Evolutionary conservation across 2,797 vertebrate genomes (phyloP).

Genomic region (Halcyon smyrnensis): DNA sequence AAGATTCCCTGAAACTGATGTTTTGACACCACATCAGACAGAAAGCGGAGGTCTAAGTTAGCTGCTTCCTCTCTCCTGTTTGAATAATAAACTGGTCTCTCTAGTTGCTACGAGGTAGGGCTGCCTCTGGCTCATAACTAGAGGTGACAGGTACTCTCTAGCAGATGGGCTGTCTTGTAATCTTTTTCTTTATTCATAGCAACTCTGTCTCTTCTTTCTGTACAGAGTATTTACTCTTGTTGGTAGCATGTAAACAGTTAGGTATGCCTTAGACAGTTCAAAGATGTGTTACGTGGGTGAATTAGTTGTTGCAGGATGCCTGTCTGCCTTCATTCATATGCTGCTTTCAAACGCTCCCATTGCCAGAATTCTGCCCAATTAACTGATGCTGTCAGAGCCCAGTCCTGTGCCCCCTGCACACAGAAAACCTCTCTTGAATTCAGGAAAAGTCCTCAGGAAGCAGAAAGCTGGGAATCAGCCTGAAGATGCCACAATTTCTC

Average conservation of each 20-base stretch:
- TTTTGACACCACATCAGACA: conserved; percentile 67
- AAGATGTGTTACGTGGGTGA: conserved; percentile 43
- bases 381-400: not conserved
- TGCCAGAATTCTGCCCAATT: conserved; percentile 74
- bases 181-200: conserved; percentile 59
- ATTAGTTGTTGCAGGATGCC: conserved; percentile 53
- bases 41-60: conserved; percentile 49
- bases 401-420: not conserved
- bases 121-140: conserved; percentile 50
- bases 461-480: not conserved
- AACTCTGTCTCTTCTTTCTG: conserved; percentile 52
- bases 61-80: conserved; percentile 59
- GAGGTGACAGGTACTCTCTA: conserved; percentile 73
- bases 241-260: conserved; percentile 59
- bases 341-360: conserved; percentile 19
- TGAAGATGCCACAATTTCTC: conserved; percentile 38
- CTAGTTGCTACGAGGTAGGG: conserved; percentile 42
- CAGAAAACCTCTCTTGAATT: not conserved
- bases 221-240: conserved; percentile 63
- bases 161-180: conserved; percentile 62
- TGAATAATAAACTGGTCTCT: conserved; percentile 76
- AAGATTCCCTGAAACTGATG: conserved; percentile 56
- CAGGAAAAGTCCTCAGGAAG: not conserved
- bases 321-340: conserved; percentile 45
- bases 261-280: conserved; percentile 58